A percentile compares a stretch with the other conserved stretches of the same genome.
These are phyloP conservation scores for Nemoura dubitans DNA, from an alignment of 2,888 invertebrate genomes.

Conservation along the genomic window DNA sequence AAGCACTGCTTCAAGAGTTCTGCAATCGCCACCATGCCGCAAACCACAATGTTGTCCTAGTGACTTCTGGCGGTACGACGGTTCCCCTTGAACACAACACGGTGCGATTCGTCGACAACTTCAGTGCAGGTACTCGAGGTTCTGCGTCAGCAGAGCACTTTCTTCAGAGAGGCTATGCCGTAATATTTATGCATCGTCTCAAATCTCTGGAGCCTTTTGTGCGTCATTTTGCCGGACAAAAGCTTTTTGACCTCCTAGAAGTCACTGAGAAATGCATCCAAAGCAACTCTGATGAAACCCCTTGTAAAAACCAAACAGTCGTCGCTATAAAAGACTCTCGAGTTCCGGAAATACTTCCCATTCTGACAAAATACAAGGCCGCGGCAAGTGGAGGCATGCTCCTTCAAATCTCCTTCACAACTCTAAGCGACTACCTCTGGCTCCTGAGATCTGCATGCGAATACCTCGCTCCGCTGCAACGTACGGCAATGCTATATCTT, in stretches of 20 bases:
- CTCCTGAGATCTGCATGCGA: constrained; percentile 84
- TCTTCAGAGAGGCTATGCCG: constrained; percentile 84
- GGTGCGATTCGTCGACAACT: constrained; percentile 98
- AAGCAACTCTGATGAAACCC: constrained; percentile 34
- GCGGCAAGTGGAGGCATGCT: constrained; percentile 79
- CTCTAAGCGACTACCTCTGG: constrained; percentile 93
- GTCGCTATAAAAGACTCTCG: constrained; percentile 62
- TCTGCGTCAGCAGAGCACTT: constrained; percentile 96
- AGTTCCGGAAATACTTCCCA: constrained; percentile 62
- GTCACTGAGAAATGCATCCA: constrained; percentile 71
- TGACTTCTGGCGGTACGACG: constrained; percentile 97
- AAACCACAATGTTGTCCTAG: constrained; percentile 76
- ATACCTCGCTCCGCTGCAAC: constrained; percentile 73
- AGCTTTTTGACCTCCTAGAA: constrained; percentile 81
- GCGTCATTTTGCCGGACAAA: constrained; percentile 83
- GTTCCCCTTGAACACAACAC: constrained; percentile 97
- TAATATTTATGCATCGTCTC: constrained; percentile 90
- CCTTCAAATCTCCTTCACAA: constrained; percentile 81
- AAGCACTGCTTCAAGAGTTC: constrained; percentile 77
- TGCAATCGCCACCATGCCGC: constrained; percentile 74
- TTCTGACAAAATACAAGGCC: constrained; percentile 80
- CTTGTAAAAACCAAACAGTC: constrained; percentile 63
- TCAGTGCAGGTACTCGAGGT: constrained; percentile 96
- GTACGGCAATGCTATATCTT: constrained; percentile 84
- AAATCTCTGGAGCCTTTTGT: constrained; percentile 93